Conservation (phyloP, 2,888 invertebrate species). For the Pocota personata region DNA sequence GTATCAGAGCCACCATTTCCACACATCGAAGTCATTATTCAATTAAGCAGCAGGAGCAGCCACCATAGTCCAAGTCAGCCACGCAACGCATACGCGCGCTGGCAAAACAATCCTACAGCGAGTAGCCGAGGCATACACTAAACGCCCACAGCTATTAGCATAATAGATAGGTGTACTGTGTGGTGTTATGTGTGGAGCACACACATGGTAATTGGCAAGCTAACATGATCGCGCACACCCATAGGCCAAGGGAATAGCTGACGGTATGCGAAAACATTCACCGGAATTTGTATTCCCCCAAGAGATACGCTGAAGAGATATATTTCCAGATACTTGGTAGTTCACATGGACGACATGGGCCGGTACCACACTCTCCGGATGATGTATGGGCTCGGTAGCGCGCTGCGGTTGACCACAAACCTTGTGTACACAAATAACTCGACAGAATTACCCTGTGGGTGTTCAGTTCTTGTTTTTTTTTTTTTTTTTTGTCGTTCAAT, state of each 20-base stretch:
- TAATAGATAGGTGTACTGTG: conserved; percentile 62
- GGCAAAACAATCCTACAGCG: conserved; percentile 19
- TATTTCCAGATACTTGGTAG: conserved; percentile 34
- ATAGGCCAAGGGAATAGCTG: conserved; percentile 4
- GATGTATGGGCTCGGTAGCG: conserved; percentile 68
- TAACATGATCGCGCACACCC: conserved; percentile 49
- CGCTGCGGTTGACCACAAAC: conserved; percentile 61
- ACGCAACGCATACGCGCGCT: conserved; percentile 40
- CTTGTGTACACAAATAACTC: conserved; percentile 62
- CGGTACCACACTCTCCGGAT: conserved; percentile 26
- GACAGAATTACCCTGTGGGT: conserved; percentile 66
- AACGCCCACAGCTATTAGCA: conserved; percentile 73
- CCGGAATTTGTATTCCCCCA: conserved; percentile 43
- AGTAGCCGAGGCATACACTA: conserved; percentile 31
- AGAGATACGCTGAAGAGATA: conserved; percentile 31
- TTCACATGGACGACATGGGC: conserved; percentile 30
- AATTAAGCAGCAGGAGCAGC: conserved; percentile 53
- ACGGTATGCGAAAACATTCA: conserved; percentile 23
- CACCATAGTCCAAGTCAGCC: neutral
- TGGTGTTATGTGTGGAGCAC: conserved; percentile 39
- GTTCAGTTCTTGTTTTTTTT: conserved; percentile 24
- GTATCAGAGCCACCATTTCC: conserved; percentile 49
- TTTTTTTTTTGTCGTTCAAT: conserved; percentile 34
- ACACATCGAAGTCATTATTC: conserved; percentile 70
- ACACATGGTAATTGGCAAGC: conserved; percentile 63